phyloP scores from a whole-genome alignment of 2,113 vertebrate genomes.

The Petrocephalus microphthalmus region DNA sequence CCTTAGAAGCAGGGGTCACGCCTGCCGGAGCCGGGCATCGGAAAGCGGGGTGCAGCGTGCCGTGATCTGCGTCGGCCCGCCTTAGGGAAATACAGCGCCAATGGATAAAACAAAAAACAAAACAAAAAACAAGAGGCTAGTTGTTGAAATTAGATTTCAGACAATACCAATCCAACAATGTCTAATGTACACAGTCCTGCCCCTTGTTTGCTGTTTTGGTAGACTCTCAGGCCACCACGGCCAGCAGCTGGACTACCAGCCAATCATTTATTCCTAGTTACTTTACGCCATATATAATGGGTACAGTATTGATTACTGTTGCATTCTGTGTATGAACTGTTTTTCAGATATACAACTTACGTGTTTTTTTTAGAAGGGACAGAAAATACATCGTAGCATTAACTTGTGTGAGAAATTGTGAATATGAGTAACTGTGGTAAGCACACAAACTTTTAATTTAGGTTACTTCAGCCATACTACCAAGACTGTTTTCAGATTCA shows the following conservation, averaged over 20 bases:
- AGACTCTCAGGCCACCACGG: not conserved
- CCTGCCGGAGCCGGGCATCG: not conserved
- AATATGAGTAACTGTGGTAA: not conserved
- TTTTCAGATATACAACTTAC: not conserved
- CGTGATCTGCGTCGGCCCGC: not conserved
- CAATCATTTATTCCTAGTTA: not conserved
- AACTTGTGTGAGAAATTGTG: not conserved
- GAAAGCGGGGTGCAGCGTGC: not conserved
- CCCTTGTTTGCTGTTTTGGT: not conserved
- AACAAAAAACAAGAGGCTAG: not conserved
- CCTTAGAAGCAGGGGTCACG: slow-evolving; percentile 4
- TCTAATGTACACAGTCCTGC: not conserved
- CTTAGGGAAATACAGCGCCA: not conserved
- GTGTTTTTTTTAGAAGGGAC: not conserved
- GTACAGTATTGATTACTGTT: not conserved
- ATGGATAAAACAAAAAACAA: not conserved
- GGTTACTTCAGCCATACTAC: not conserved
- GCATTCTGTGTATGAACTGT: not conserved
- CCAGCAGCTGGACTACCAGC: not conserved
- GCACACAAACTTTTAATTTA: too few species aligned
- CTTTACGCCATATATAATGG: not conserved
- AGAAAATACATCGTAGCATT: not conserved
- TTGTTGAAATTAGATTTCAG: not conserved
- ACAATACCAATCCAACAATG: not conserved
- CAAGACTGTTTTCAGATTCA: not conserved